These are phyloP conservation scores for Muntiacus muntjak DNA, from an alignment of 2,113 vertebrate species.

Conservation along the genomic window DNA sequence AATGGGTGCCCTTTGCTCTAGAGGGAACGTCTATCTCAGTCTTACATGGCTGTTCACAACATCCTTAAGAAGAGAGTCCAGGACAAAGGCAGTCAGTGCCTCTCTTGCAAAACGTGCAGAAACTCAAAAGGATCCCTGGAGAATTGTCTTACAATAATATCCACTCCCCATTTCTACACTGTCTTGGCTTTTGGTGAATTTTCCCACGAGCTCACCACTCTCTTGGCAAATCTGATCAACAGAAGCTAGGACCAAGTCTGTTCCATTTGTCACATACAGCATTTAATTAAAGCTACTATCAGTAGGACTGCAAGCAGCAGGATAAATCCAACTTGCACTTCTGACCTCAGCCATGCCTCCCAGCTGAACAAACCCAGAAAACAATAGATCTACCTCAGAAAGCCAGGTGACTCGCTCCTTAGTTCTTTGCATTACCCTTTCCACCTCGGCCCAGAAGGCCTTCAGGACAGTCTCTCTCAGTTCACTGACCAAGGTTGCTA, in stretches of 20 bases:
- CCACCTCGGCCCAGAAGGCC: background rate
- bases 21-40: background rate
- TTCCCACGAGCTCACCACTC: background rate
- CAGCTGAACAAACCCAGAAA: background rate
- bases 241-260: background rate
- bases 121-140: background rate
- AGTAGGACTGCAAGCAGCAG: background rate
- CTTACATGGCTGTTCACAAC: background rate
- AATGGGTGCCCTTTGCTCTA: background rate
- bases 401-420: background rate
- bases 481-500: background rate
- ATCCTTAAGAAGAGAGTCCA: background rate
- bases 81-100: background rate
- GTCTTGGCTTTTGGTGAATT: background rate
- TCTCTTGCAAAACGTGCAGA: background rate
- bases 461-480: background rate
- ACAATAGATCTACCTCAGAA: background rate
- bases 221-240: background rate
- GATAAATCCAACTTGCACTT: background rate
- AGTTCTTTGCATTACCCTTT: background rate
- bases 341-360: background rate
- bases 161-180: background rate
- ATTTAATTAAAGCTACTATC: background rate
- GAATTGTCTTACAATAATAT: background rate
- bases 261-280: background rate